Base-by-base conservation (phyloP, 2,113 vertebrate species). In the Etheostoma spectabile region DNA sequence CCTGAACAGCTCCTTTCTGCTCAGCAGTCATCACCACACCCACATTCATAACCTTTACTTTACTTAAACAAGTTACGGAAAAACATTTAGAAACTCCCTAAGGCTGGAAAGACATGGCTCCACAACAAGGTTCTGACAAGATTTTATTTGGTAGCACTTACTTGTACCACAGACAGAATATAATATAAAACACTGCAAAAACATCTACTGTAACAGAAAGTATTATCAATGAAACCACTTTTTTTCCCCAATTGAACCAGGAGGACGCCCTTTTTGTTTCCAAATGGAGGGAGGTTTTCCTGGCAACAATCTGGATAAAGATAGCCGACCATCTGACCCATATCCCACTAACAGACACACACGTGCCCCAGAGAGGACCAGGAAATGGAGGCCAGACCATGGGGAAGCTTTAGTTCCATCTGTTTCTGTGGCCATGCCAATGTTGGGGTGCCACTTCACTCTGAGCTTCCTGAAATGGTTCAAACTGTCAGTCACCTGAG, bases 291-390 rank as follows among this genome's bases (percentile, higher is more conserved):
- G 63, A 86, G 77, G 69, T 87, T 91, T 91, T 90, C 86, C 81
- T 91, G 88, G 88, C 89, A 88, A 56, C 1, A 22, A 67, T 67
- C 45, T 88, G 68, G 75, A 87, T 85, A 89, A 91, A 92, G 93
- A 95, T 88, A 93, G 89, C 61, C 67, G 83, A 86, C 92, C 92
- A 93, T 94, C 93, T 93, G 94, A 95, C 91, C 93, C 87, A 91
- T 84, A 92, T 93, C 92, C 85, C 89, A 90, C 91, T 91, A 91
- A 82, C 93, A 88, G 89, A 88, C 92, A 91, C 80, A 87, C 85
- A 84, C 86, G 82, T 90, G 90, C 86, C 89, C 84, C 86, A 84
- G 91, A 89, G 93, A 90, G 85, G 87, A 88, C 87, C 91, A 94
- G 94, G 94, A 95, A 95, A 93, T 94, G 82, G 85, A 93, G 89